These are phyloP conservation scores for Thalassaphorura encarpata DNA, from an alignment of 1,140 invertebrate species.

Conservation along the genomic window DNA sequence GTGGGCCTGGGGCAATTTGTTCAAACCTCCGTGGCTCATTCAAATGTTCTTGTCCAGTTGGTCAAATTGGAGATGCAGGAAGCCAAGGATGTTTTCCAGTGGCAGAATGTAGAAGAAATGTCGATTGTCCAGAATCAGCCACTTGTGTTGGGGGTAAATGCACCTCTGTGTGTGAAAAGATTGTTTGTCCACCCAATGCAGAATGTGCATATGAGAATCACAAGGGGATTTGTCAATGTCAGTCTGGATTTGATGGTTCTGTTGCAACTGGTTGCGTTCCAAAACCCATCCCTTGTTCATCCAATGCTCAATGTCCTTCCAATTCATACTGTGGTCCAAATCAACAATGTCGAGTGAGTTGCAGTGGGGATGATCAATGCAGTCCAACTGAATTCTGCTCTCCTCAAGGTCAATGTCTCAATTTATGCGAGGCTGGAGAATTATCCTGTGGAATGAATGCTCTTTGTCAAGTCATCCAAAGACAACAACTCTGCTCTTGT, in stretches of 20 bases:
- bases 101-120: constrained; percentile 61
- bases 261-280: constrained; percentile 50
- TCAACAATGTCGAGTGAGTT: constrained; percentile 67
- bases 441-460: constrained; percentile 82
- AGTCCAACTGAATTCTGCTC: constrained; percentile 63
- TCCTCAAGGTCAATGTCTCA: constrained; percentile 67
- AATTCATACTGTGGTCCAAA: constrained; percentile 68
- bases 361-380: constrained; percentile 70
- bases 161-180: constrained; percentile 59
- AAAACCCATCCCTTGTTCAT: constrained; percentile 52
- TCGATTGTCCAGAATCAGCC: constrained; percentile 65
- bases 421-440: constrained; percentile 64
- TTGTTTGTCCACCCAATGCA: constrained; percentile 67
- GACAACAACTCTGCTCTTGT: constrained; percentile 68
- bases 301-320: constrained; percentile 56
- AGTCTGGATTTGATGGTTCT: constrained; percentile 48
- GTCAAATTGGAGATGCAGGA: constrained; percentile 71
- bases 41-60: constrained; percentile 63
- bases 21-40: constrained; percentile 69
- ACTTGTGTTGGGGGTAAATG: constrained; percentile 62
- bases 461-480: constrained; percentile 61
- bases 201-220: constrained; percentile 65
- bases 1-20: constrained; percentile 70
- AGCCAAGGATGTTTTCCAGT: constrained; percentile 59
- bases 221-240: constrained; percentile 62